Evolutionary conservation across 2,797 vertebrate species (phyloP), one percentile per base, ranked within the genome.

Genomic region (Pantherophis vulpinus): DNA sequence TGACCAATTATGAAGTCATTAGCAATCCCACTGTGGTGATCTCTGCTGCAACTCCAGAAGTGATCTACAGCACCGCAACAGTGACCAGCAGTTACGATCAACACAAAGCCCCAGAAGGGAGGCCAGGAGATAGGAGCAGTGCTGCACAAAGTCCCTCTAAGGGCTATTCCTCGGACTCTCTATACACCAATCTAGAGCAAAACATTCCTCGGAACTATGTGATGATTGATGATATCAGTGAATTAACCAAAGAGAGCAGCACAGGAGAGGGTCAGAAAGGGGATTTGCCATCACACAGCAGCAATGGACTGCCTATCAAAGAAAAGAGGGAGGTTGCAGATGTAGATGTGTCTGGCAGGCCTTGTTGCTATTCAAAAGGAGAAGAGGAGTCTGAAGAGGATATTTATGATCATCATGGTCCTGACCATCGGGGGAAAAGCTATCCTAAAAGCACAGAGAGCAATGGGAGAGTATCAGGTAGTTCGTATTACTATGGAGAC

Each of bases 211-310:
- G 99, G 87, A 99, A 99, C 97, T 99, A 99, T 1, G 99, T 99
- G 79, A 99, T 99, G 99, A 99, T 99, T 0, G 99, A 99, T 29
- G 99, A 99, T 96, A 99, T 99, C 97, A 99, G 99, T 3, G 99
- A 99, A 96, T 97, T 99, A 94, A 99, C 99, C 91, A 99, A 99
- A 98, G 99, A 99, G 86, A 99, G 98, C 94, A 95, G 98, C 0
- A 97, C 96, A 0, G 97, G 97, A 89, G 98, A 98, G 0, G 97
- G 97, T 93, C 99, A 99, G 97, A 98, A 98, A 95, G 97, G 93
- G 0, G 99, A 99, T 95, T 95, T 97, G 0, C 93, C 95, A 0
- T 97, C 98, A 63, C 96, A 93, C 0, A 93, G 96, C 2, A 61
- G 96, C 0, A 98, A 98, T 66, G 97, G 98, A 51, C 98, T 98